Evolutionary conservation across 2,797 vertebrate genomes (phyloP), one percentile per base, ranked within the genome.

Genomic region (Girardinus metallicus): DNA sequence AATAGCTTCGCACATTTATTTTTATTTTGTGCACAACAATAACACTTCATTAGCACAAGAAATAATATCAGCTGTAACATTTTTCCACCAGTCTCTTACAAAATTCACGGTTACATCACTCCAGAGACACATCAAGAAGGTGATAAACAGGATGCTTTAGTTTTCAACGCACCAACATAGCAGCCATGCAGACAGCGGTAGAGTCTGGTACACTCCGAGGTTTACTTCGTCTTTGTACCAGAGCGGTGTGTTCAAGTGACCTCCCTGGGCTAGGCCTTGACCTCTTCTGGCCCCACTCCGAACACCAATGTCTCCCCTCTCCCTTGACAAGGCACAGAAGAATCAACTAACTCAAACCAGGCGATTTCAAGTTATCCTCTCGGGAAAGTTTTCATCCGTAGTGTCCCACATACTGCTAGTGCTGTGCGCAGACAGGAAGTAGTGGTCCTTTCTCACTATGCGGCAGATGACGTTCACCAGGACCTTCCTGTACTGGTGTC

Each of bases 401-500:
- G 94, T 93, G 83, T 96, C 95, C 0, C 96, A 90, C 31, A 94
- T 96, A 80, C 94, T 96, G 93, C 95, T 95, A 21, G 91, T 93
- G 85, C 94, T 96, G 92, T 94, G 94, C 75, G 93, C 89, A 0
- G 96, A 95, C 10, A 94, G 92, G 0, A 93, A 95, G 88, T 94
- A 94, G 5, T 80, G 91, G 80, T 95, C 93, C 60, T 95, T 95
- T 72, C 95, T 91, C 77, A 96, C 79, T 29, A 96, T 84, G 57
- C 92, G 90, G 39, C 93, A 91, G 91, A 95, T 90, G 3, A 96
- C 87, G 75, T 91, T 79, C 39, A 95, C 93, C 80, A 97, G 93
- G 75, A 94, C 96, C 84, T 95, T 96, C 86, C 94, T 94, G 95
- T 96, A 96, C 80, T 96, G 96, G 76, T 95, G 95, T 60, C 95